Percentiles rank a stretch among this genome's conserved stretches.
phyloP scores from a whole-genome alignment of 2,888 invertebrate genomes.

The Pediacus dermestoides region DNA sequence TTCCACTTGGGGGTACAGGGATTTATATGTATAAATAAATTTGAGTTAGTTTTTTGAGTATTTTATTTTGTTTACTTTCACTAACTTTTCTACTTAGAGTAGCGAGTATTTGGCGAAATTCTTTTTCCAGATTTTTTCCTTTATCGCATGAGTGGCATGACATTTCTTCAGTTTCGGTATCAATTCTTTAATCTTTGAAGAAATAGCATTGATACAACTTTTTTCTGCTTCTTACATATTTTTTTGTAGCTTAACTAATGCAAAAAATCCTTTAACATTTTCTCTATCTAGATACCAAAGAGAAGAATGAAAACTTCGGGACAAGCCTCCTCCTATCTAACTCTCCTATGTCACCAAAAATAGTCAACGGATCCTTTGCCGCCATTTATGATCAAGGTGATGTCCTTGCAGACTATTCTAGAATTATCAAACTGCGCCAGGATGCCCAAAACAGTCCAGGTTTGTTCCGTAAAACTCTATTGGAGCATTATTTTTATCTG shows the following conservation, averaged over 20 bases:
- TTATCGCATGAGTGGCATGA: no score
- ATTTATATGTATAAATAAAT: slow-evolving; percentile 2
- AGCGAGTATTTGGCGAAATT: no score
- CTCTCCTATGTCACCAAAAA: slow-evolving; percentile 94
- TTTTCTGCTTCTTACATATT: no score
- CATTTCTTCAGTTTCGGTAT: no score
- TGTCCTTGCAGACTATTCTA: slow-evolving; percentile 67
- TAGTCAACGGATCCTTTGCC: slow-evolving; percentile 90
- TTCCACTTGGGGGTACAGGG: slow-evolving; percentile 75
- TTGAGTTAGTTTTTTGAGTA: not conserved
- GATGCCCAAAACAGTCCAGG: slow-evolving; percentile 76
- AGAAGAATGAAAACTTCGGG: slow-evolving; percentile 83
- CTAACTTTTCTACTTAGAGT: no score
- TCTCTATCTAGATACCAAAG: slow-evolving; percentile 67
- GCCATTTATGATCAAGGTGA: slow-evolving; percentile 84
- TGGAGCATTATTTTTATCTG: not conserved
- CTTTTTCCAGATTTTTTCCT: slow-evolving; percentile 1
- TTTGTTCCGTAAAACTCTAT: slow-evolving; percentile 33
- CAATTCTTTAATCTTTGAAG: no score
- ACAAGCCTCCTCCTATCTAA: slow-evolving; percentile 90
- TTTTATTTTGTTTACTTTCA: not conserved
- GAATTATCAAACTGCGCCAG: slow-evolving; percentile 60
- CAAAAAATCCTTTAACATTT: not conserved
- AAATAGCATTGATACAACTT: no score
- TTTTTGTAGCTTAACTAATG: slow-evolving; percentile 2